These are phyloP conservation scores for Athene noctua DNA, from an alignment of 2,113 vertebrate genomes.

Conservation along the genomic window DNA sequence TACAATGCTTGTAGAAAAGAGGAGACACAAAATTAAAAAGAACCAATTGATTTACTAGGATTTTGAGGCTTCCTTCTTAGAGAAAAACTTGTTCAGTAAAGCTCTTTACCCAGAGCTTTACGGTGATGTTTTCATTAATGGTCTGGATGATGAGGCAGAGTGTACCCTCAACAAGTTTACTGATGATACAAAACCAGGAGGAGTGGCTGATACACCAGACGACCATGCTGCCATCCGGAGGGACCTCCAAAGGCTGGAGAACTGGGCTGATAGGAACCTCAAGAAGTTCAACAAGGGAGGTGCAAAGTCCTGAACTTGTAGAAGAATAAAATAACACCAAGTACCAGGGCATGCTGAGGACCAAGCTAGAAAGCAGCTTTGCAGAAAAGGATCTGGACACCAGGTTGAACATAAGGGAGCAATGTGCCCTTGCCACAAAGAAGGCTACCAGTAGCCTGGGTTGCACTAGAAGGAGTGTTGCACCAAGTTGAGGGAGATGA, in stretches of 20 bases:
- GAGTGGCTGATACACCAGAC: not conserved
- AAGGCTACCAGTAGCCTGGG: fast-evolving
- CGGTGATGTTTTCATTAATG: not conserved
- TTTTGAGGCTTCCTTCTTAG: not conserved
- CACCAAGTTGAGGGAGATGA: not conserved
- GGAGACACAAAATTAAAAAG: not conserved
- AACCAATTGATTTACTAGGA: not conserved
- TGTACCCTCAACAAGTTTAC: not conserved
- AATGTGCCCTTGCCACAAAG: not conserved
- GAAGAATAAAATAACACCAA: not conserved
- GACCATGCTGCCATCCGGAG: not conserved
- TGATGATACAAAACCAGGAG: not conserved
- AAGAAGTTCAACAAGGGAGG: not conserved
- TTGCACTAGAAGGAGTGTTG: not conserved
- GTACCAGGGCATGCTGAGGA: not conserved
- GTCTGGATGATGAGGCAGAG: not conserved
- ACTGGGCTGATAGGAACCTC: not conserved
- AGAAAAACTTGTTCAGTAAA: not conserved
- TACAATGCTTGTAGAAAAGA: not conserved
- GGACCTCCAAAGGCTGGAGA: not conserved
- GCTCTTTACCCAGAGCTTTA: not conserved
- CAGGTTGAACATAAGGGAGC: not conserved
- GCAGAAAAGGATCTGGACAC: not conserved
- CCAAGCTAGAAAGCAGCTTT: not conserved
- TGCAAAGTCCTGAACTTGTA: not conserved